These are phyloP conservation scores for Mimachlamys varia DNA, from an alignment of 2,888 invertebrate species.

Conservation along the genomic window DNA sequence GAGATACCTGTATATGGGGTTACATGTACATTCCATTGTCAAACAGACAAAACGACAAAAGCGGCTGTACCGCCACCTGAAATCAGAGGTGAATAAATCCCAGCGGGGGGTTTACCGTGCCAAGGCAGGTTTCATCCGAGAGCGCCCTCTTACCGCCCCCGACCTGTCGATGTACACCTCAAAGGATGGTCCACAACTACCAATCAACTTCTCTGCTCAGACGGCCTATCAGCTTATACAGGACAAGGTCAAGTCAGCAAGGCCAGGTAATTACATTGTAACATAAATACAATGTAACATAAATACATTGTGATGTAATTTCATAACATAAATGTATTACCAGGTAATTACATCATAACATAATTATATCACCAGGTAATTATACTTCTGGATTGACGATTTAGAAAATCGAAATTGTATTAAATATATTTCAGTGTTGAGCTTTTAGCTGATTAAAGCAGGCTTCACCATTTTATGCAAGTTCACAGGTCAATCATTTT, in stretches of 20 bases:
- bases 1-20: too few species aligned
- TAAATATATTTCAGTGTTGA: too few species aligned
- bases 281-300: too few species aligned
- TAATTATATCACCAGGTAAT: too few species aligned
- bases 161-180: conserved; percentile 64
- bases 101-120: conserved; percentile 70
- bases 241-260: conserved; percentile 48
- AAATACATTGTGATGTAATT: too few species aligned
- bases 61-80: conserved; percentile 66
- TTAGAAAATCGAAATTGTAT: too few species aligned
- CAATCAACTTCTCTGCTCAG: conserved; percentile 54
- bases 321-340: too few species aligned
- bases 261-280: neutral
- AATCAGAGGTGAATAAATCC: conserved; percentile 67
- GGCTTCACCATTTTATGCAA: too few species aligned
- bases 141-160: conserved; percentile 75
- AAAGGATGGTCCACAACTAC: conserved; percentile 51
- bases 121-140: conserved; percentile 72
- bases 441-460: too few species aligned
- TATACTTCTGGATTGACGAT: too few species aligned
- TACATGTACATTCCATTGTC: neutral
- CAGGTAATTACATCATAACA: too few species aligned
- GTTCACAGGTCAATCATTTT: too few species aligned
- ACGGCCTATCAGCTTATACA: conserved; percentile 55
- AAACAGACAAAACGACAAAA: conserved; percentile 70